Base-by-base conservation (phyloP, 2,797 vertebrate species). In the Nasua narica region DNA sequence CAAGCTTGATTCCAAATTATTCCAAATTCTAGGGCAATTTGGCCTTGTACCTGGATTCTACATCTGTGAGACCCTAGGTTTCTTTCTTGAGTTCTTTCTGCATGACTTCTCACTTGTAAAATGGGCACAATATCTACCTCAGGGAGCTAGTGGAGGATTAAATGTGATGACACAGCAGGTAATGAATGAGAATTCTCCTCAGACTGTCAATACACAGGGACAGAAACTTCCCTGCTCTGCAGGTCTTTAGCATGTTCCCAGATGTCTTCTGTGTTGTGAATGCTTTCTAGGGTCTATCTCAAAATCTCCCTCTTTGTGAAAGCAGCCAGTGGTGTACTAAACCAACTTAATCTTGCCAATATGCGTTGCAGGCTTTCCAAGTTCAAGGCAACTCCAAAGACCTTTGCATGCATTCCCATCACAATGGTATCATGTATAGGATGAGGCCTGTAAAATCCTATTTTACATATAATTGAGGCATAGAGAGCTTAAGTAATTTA, bases 321-420 rank as follows among this genome's bases (percentile, higher is more conserved):
- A 82, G 40, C 56, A 62, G n/a, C 7, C 18, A 13, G 43, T 43
- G 23, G 5, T 60, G 8, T 46, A 72, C 25, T 65, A 81, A 65
- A 77, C 35, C 52, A 35, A 60, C 16, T 83, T 67, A 56, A 16
- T 52, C 35, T 48, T 62, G 14, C n/a, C 15, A 35, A 14, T 10
- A 13, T 48, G 46, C 50, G n/a, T 0, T 25, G 67, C 52, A 50
- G 37, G n/a, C 56, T 96, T 91, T 70, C 83, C 56, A 82, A 19
- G 16, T 35, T 87, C 40, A 95, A 90, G 70, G 78, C 5, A 52
- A 65, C 9, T 90, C 32, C 10, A 43, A 60, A 89, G 86, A 72
- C 18, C 58, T 79, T 46, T 18, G 12, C 15, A 0, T 50, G 14
- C 7, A 25, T 37, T 79, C 21, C 16, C 40, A 65, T 23, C 46